Evolutionary conservation across 2,888 invertebrate genomes (phyloP).

Genomic region (Sclerodermus sp.): DNA sequence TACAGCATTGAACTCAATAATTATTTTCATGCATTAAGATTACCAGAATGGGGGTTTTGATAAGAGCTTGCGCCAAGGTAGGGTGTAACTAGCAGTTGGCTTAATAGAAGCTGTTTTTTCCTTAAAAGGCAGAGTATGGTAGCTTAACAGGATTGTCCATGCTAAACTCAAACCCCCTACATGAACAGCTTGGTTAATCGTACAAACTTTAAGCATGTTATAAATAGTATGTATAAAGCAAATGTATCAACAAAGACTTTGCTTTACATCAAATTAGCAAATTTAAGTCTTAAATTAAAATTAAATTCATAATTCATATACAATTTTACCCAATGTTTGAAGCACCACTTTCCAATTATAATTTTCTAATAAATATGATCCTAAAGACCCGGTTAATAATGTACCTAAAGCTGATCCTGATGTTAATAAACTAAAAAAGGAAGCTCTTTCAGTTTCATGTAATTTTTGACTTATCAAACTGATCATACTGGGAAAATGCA

Average conservation of each 20-base stretch:
- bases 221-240: neutral
- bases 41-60: slow-evolving; percentile 67
- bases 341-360: slow-evolving; percentile 71
- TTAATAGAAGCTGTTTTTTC: slow-evolving; percentile 30
- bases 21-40: slow-evolving; percentile 26
- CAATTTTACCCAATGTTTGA: slow-evolving; percentile 61
- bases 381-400: slow-evolving; percentile 67
- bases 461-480: slow-evolving; percentile 69
- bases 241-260: no score
- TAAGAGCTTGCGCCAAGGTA: slow-evolving; percentile 67
- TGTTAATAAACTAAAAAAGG: slow-evolving; percentile 68
- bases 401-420: slow-evolving; percentile 68
- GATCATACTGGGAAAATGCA: slow-evolving; percentile 71
- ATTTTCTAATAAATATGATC: slow-evolving; percentile 67
- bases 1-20: neutral
- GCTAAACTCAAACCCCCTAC: slow-evolving; percentile 62
- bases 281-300: slow-evolving; percentile 8
- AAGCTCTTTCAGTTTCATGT: slow-evolving; percentile 66
- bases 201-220: no score
- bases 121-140: slow-evolving; percentile 57
- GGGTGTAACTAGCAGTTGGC: slow-evolving; percentile 34
- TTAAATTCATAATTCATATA: slow-evolving; percentile 9
- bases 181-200: no score
- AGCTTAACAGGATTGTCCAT: slow-evolving; percentile 64
- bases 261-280: neutral